Evolutionary conservation across 2,888 invertebrate species (phyloP).

Genomic region (Idaea straminata): DNA sequence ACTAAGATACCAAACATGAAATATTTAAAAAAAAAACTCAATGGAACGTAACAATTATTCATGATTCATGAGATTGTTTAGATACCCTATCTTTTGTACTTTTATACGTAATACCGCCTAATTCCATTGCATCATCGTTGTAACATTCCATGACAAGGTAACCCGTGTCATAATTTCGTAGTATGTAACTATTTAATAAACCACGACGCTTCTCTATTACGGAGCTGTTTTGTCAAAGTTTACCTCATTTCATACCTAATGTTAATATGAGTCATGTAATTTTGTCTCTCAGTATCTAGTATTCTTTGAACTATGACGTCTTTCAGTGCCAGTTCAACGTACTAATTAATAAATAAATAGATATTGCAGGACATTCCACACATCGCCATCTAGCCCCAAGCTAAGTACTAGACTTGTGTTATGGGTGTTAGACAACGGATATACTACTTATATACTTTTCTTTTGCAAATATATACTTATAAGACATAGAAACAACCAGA

Average conservation of each 20-base stretch:
- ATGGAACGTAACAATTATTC: neutral
- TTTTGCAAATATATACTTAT: no score
- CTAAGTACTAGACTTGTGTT: no score
- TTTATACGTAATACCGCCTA: neutral
- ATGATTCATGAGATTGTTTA: neutral
- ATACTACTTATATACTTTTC: no score
- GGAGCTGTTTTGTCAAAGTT: neutral
- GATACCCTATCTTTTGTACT: neutral
- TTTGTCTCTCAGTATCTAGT: neutral
- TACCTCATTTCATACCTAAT: neutral
- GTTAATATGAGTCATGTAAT: neutral
- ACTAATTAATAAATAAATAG: no score
- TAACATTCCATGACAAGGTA: neutral
- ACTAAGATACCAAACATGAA: no score
- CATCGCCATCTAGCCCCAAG: no score
- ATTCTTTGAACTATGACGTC: neutral
- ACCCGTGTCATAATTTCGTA: neutral
- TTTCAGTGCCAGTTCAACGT: neutral
- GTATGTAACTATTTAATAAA: neutral
- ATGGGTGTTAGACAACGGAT: no score
- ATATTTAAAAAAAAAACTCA: neutral
- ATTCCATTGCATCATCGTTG: neutral
- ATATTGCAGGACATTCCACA: no score
- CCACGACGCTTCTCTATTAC: neutral
- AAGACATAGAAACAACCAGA: no score